Base-by-base conservation (phyloP, 2,888 invertebrate genomes). In the Tryphoninae sp. region DNA sequence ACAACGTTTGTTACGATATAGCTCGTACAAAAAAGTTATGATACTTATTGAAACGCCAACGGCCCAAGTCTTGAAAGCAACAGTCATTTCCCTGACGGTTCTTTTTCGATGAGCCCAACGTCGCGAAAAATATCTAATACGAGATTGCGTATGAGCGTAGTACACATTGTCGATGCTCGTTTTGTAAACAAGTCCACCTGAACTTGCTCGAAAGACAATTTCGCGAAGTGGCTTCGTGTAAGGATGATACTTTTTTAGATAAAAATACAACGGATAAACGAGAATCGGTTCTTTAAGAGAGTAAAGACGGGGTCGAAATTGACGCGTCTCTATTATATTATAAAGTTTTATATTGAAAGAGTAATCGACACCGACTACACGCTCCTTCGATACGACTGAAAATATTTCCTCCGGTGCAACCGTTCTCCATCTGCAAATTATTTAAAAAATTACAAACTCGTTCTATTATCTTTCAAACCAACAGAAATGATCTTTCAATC, bases 241-340 rank as follows among this genome's bases (percentile, higher is more conserved):
- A 16, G 75, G 75, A 59, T 75, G 67, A 33, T 19, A 11, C 33
- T 75, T 75, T 19, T 75, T 67, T 19, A 67, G n/a, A 59, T 75
- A 75, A 49, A 67, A 75, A 49, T 33, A 58, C 0, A 75, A 11
- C 22, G 75, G 49, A 58, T 49, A 67, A 11, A 59, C 59, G 49
- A 75, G 67, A 11, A 75, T 59, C 7, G 75, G 65, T 26, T 75
- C 75, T 13, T 59, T 7, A 16, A 67, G 26, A 19, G 42, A 26
- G 59, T 75, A 75, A 9, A 75, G 26, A 11, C n/a, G 4, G 23
- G 64, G 53, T 2, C 19, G 22, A 26, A 2, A 16, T 13, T 2
- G 13, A 11, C 19, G 16, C 8, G 33, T 49, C 6, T 33, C 4
- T 9, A 59, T 2, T 13, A 67, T 16, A 40, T 75, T 75, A n/a